Evolutionary conservation across 2,888 invertebrate genomes (phyloP), one percentile per base, ranked within the genome.

Genomic region (Atethmia centrago): DNA sequence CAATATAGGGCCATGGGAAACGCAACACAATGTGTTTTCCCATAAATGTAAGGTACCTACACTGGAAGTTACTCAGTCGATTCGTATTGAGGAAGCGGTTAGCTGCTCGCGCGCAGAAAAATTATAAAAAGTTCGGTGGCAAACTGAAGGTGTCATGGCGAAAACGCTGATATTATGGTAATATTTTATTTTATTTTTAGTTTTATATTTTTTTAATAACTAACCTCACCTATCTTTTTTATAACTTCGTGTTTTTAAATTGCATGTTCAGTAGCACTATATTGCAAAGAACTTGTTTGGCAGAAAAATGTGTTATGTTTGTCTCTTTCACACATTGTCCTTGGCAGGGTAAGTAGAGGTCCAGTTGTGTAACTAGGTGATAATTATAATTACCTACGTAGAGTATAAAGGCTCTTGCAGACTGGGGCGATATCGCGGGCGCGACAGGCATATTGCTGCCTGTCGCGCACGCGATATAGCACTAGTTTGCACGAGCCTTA

Each of bases 121-220:
- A 94, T 73, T 95, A 95, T 83, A 93, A 89, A 87, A 93, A 91
- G 79, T 94, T 95, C 85, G 92, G 92, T 74, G 86, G 89, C 49
- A 92, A 90, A 78, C 86, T 87, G 74, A 93, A 90, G 81, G 92
- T 92, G 90, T 87, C 90, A 95, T 95, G 95, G 95, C 93, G 93
- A 77, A 92, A 91, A 66, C 89, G 84, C 77, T 92, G 84, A 90
- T 92, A 74, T 92, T 92, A 74, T 92, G 92, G 92, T 95, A 93
- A 87, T 88, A 62, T 21, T 81, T 84, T 84, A 58, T n/a, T n/a
- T n/a, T n/a, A 53, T 55, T 59, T 36, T 25, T 62, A 53, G 12
- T 62, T 58, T 59, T 45, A 28, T 73, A n/a, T 40, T 56, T 69
- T n/a, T 1, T 21, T 71, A 21, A 53, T 59, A n/a, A n/a, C n/a